Evolutionary conservation across 2,888 invertebrate genomes (phyloP).

Genomic region (Ischnus inquisitorius): DNA sequence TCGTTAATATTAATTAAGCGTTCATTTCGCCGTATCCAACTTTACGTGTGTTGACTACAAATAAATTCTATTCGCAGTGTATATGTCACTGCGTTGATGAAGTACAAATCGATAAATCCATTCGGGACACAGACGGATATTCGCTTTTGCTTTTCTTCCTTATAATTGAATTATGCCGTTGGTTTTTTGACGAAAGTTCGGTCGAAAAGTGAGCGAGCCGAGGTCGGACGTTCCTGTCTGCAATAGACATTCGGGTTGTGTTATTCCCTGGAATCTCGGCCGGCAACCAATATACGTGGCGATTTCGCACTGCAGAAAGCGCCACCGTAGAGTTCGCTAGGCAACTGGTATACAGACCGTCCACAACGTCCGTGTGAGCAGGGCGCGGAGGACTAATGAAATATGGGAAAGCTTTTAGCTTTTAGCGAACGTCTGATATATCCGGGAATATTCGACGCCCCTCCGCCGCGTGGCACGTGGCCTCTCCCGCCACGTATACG

Average conservation of each 20-base stretch:
- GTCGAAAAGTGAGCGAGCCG: slow-evolving; percentile 35
- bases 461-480: slow-evolving; percentile 70
- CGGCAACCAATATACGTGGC: not conserved
- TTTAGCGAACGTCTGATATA: slow-evolving; percentile 83
- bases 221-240: slow-evolving; percentile 22
- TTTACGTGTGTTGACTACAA: too few species aligned
- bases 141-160: slow-evolving; percentile 37
- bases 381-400: slow-evolving; percentile 80
- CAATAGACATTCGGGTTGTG: slow-evolving; percentile 13
- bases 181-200: slow-evolving; percentile 52
- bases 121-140: slow-evolving; percentile 9
- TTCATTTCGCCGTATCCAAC: too few species aligned
- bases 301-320: not conserved
- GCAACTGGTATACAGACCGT: slow-evolving; percentile 10
- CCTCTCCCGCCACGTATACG: slow-evolving; percentile 66
- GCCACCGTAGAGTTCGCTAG: slow-evolving; percentile 22
- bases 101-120: slow-evolving; percentile 43
- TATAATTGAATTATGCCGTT: slow-evolving; percentile 55
- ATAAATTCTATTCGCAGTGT: too few species aligned
- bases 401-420: slow-evolving; percentile 84
- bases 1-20: too few species aligned
- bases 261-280: slow-evolving; percentile 12
- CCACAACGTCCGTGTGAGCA: slow-evolving; percentile 65
- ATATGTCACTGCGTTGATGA: not conserved
- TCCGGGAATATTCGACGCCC: slow-evolving; percentile 74